Evolutionary conservation across 2,888 invertebrate species (phyloP), one percentile per base, ranked within the genome.

Genomic region (Mimas tiliae): DNA sequence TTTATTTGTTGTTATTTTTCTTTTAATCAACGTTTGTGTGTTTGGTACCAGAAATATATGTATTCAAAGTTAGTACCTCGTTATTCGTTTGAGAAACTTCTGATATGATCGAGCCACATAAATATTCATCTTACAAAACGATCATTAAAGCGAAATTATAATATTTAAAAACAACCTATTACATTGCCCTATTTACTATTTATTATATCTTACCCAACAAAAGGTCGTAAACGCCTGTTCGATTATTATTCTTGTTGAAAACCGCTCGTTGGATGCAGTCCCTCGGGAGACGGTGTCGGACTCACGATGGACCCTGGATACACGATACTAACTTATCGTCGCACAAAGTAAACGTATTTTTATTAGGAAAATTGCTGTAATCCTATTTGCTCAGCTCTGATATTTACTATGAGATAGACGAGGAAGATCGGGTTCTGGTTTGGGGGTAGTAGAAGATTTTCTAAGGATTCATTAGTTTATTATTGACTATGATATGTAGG

Each of bases 221-320:
- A 19, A 58, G 58, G 34, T 58, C 12, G 58, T 65, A 65, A 58
- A 58, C 19, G 58, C 12, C 75, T 75, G 74, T 78, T 80, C 79
- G 81, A 82, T 84, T 87, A 85, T 88, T 86, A 88, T 86, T 83
- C 83, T 72, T 73, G 82, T 80, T 75, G 83, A 84, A 83, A 84
- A 82, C 75, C 76, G 77, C 78, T 82, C 77, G 76, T 80, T 80
- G 74, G 75, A 69, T 71, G 72, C 68, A 62, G 45, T 84, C 89
- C 79, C 85, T 14, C 7, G 88, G 83, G 89, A 83, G 70, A 63
- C 66, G 67, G 74, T 76, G 79, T 77, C 77, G 77, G 82, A 72
- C 75, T 69, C 71, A 65, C 69, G 72, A 66, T 72, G 78, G 74
- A 72, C 74, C 71, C 73, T 76, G 82, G 83, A 83, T 79, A 85